These are phyloP conservation scores for Drosophila crucigera DNA, from an alignment of 2,888 invertebrate genomes.

Conservation along the genomic window DNA sequence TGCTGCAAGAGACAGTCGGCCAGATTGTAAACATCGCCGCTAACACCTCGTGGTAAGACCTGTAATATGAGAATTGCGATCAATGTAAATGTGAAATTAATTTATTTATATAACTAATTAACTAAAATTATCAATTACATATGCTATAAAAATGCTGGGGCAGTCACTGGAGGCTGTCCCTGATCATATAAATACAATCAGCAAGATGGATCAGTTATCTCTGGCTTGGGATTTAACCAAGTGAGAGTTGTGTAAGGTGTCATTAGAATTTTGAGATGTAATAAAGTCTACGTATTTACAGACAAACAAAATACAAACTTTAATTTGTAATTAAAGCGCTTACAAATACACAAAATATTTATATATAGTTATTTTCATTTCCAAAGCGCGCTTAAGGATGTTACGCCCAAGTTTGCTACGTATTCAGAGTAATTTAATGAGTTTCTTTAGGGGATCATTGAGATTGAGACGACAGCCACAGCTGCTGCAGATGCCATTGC, in stretches of 20 bases:
- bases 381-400: conserved; percentile 46
- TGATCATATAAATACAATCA: no score
- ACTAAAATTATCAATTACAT: background rate
- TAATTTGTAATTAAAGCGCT: conserved; percentile 7
- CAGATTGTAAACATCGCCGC: conserved; percentile 96
- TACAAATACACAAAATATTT: conserved; percentile 19
- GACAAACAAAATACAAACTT: conserved; percentile 22
- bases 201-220: no score
- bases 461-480: conserved; percentile 1
- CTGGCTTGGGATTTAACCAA: background rate
- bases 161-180: no score
- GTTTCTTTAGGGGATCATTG: conserved; percentile 4
- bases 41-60: conserved; percentile 94
- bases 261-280: conserved; percentile 12
- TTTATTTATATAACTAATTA: background rate
- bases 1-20: conserved; percentile 97
- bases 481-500: background rate
- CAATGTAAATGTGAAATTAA: background rate
- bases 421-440: conserved; percentile 16
- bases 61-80: conserved; percentile 65
- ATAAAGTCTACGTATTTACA: conserved; percentile 17
- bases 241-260: conserved; percentile 26
- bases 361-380: conserved; percentile 1
- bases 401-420: conserved; percentile 62
- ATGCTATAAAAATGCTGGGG: background rate